A percentile compares a stretch with the other conserved stretches of the same genome.
phyloP scores from a whole-genome alignment of 1,140 invertebrate species.

The Cepaea nemoralis region DNA sequence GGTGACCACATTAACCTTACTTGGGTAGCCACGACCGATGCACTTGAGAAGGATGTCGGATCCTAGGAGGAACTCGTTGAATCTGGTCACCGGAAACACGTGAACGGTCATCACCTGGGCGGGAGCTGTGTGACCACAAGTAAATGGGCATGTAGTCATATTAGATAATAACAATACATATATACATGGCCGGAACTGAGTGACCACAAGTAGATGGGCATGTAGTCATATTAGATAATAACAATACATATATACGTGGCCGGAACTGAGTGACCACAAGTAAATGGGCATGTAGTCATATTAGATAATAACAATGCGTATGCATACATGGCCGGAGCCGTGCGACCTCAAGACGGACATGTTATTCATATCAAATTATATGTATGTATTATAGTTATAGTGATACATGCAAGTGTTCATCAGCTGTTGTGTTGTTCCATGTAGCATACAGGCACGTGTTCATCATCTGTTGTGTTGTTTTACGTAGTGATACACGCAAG shows the following conservation, averaged over 20 bases:
- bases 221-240: background rate
- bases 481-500: no score
- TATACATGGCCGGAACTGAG: background rate
- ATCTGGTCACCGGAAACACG: conserved; percentile 8
- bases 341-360: no score
- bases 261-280: background rate
- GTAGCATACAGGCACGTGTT: no score
- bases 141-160: background rate
- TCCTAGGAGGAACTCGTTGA: conserved; percentile 23
- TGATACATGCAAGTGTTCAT: no score
- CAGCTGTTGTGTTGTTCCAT: no score
- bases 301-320: background rate
- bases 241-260: background rate
- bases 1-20: conserved; percentile 22
- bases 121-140: background rate
- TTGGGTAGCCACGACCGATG: conserved; percentile 31
- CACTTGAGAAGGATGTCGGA: conserved; percentile 19
- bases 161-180: background rate
- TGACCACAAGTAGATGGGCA: background rate
- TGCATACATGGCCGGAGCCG: no score
- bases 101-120: conserved; percentile 34
- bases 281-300: background rate
- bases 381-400: no score
- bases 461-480: no score
- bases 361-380: no score